Conservation (phyloP, 2,888 invertebrate species). For the Masnerella sp. region DNA sequence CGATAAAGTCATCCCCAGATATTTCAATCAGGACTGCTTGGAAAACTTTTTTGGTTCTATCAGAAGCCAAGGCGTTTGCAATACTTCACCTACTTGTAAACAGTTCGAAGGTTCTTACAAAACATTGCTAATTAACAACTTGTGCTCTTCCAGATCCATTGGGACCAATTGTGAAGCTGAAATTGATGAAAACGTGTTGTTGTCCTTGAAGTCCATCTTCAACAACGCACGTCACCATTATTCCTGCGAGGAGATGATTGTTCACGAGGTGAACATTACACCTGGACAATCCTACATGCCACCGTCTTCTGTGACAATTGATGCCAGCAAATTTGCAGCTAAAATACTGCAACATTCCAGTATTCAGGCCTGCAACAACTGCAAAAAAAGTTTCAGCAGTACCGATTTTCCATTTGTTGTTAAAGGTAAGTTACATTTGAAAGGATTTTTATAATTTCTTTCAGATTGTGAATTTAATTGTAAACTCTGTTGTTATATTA, state of each 20-base stretch:
- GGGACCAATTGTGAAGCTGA: conserved; percentile 33
- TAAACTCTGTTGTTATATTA: background rate
- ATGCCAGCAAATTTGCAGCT: background rate
- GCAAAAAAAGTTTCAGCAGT: background rate
- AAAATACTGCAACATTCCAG: background rate
- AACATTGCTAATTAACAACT: conserved; percentile 29
- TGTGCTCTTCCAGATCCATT: conserved; percentile 5
- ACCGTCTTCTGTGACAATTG: background rate
- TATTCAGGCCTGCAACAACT: background rate
- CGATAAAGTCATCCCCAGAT: background rate
- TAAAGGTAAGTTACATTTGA: background rate
- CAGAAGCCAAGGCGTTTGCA: conserved; percentile 12
- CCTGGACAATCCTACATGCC: background rate
- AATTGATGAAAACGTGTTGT: conserved; percentile 29
- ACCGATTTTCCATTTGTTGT: background rate
- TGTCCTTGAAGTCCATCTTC: background rate
- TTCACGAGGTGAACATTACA: background rate
- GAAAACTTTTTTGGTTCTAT: conserved; percentile 33
- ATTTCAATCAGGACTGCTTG: background rate
- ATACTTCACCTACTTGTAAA: conserved; percentile 20
- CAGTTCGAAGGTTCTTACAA: conserved; percentile 25
- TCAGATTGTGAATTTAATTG: background rate
- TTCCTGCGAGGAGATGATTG: background rate
- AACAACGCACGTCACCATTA: background rate
- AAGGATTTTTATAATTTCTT: background rate